Percentiles rank a stretch among this genome's conserved stretches.
phyloP scores from a whole-genome alignment of 2,113 vertebrate species.

The Halichoerus grypus region DNA sequence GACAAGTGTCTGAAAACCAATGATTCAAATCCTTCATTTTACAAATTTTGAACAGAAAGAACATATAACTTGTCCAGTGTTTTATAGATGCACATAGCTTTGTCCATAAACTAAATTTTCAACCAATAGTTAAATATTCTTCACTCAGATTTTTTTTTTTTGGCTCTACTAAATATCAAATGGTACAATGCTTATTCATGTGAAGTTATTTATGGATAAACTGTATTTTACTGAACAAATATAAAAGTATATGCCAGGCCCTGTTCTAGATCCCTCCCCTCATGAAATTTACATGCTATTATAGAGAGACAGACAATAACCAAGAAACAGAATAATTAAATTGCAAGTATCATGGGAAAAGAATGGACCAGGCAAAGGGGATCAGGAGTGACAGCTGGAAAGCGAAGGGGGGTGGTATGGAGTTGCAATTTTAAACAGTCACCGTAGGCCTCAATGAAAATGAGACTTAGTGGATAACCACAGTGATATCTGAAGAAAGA shows the following conservation, averaged over 20 bases:
- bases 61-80: not conserved
- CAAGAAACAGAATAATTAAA: not conserved
- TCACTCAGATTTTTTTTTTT: not conserved
- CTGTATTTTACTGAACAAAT: not conserved
- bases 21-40: not conserved
- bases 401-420: rapidly evolving
- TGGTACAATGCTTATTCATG: not conserved
- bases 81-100: not conserved
- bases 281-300: not conserved
- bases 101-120: not conserved
- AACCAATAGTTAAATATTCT: not conserved
- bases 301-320: not conserved
- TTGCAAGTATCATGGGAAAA: not conserved
- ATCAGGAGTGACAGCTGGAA: not conserved
- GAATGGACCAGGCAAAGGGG: not conserved
- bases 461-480: not conserved
- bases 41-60: not conserved
- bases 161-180: not conserved
- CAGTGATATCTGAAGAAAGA: not conserved
- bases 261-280: not conserved
- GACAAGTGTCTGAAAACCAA: not conserved
- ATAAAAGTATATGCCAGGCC: not conserved
- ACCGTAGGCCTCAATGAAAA: not conserved
- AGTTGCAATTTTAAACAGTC: not conserved
- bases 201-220: not conserved